Conservation (phyloP, 2,888 invertebrate species). For the Hydriomena furcata region DNA sequence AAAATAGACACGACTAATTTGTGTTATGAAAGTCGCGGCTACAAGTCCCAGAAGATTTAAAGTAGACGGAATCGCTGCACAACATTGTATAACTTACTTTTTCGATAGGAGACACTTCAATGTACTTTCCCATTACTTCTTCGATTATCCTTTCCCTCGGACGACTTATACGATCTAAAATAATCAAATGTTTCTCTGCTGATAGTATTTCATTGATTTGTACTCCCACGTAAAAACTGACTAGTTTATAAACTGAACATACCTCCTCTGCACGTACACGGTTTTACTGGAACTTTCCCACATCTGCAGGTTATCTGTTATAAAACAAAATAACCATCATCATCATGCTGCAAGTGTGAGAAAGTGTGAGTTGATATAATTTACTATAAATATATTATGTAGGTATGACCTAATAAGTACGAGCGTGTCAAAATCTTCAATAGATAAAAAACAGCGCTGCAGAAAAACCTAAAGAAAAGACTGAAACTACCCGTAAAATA, state of each 20-base stretch:
- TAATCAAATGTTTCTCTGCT: conserved; percentile 33
- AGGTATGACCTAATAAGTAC: too few species aligned
- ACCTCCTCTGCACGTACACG: conserved; percentile 51
- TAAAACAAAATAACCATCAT: conserved; percentile 6
- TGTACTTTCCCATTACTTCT: conserved; percentile 64
- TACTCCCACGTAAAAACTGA: conserved; percentile 59
- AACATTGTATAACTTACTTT: conserved; percentile 61
- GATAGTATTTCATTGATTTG: conserved; percentile 33
- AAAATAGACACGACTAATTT: conserved; percentile 1
- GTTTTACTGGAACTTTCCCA: conserved; percentile 33
- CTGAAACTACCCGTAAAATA: too few species aligned
- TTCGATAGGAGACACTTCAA: conserved; percentile 52
- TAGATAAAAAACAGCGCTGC: too few species aligned
- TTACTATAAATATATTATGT: too few species aligned
- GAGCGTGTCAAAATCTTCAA: too few species aligned
- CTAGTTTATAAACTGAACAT: conserved; percentile 31
- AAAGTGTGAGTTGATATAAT: too few species aligned
- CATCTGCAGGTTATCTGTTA: conserved; percentile 48
- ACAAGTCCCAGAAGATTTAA: conserved; percentile 14
- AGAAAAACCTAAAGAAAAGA: too few species aligned
- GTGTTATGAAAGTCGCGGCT: conserved; percentile 10
- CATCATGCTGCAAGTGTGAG: neutral
- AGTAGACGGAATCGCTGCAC: conserved; percentile 38
- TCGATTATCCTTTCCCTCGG: conserved; percentile 60
- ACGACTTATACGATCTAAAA: conserved; percentile 61